Percentiles rank a stretch among this genome's conserved stretches.
These are phyloP conservation scores for Heliocidaris erythrogramma DNA, from an alignment of 35 echinoderm and acorn worm species.

Conservation along the genomic window DNA sequence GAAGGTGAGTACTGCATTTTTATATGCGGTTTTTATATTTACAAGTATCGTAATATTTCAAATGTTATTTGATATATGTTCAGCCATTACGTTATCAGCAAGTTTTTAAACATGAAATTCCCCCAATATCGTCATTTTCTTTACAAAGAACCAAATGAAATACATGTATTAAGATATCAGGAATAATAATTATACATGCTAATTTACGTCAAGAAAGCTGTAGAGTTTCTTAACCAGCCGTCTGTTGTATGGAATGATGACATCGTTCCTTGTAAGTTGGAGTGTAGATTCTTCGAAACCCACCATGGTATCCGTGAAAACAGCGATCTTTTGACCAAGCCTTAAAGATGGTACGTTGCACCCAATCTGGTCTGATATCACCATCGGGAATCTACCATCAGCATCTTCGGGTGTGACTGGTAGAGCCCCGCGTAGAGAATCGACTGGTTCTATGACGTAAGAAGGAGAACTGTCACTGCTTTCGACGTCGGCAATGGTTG, in stretches of 20 bases:
- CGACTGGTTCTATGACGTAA: neutral
- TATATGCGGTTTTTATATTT: too few species aligned
- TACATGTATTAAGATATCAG: neutral
- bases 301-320: neutral
- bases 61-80: neutral
- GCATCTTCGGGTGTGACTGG: neutral
- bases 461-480: neutral
- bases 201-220: neutral
- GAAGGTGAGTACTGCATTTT: too few species aligned
- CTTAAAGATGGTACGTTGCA: neutral
- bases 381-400: neutral
- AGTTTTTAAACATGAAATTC: neutral
- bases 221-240: neutral
- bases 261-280: neutral
- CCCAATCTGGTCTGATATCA: neutral
- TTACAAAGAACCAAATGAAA: neutral
- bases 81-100: neutral
- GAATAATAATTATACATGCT: neutral
- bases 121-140: neutral
- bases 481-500: neutral
- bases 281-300: neutral
- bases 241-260: constrained; percentile 15
- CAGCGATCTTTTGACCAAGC: neutral
- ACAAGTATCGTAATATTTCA: neutral
- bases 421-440: neutral